Percentiles rank a stretch among this genome's conserved stretches.
These are phyloP conservation scores for Odontocerum albicorne DNA, from an alignment of 2,888 invertebrate species.

Conservation along the genomic window DNA sequence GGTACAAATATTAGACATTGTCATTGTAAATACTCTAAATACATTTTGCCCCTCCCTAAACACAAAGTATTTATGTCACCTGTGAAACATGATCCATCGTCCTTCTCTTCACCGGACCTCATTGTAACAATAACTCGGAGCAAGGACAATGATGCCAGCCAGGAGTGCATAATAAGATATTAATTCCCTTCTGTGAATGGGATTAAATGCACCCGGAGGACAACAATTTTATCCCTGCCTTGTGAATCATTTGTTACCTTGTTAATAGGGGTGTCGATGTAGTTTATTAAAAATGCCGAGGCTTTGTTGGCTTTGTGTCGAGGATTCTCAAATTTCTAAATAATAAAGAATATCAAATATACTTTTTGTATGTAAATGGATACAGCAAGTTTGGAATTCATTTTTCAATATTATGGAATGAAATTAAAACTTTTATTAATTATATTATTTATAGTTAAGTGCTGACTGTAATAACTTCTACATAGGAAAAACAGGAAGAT, in stretches of 20 bases:
- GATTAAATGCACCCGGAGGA: neutral
- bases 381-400: too few relatives aligned
- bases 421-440: too few relatives aligned
- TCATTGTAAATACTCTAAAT: slow-evolving; percentile 6
- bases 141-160: slow-evolving; percentile 4
- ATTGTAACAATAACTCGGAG: slow-evolving; percentile 15
- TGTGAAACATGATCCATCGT: slow-evolving; percentile 31
- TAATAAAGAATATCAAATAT: too few relatives aligned
- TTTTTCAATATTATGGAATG: too few relatives aligned
- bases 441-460: too few relatives aligned
- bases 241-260: slow-evolving; percentile 21
- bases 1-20: slow-evolving; percentile 4
- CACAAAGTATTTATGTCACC: slow-evolving; percentile 30
- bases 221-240: neutral
- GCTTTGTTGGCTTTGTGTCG: neutral
- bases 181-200: slow-evolving; percentile 9
- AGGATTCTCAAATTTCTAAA: slow-evolving; percentile 10
- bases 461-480: too few relatives aligned
- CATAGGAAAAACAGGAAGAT: too few relatives aligned
- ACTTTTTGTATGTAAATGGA: too few relatives aligned
- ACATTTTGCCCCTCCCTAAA: slow-evolving; percentile 1
- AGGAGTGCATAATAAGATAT: slow-evolving; percentile 22
- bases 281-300: slow-evolving; percentile 15
- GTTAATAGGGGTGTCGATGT: slow-evolving; percentile 24
- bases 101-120: neutral